phyloP scores from a whole-genome alignment of 2,797 vertebrate genomes.

The Cuniculus paca region DNA sequence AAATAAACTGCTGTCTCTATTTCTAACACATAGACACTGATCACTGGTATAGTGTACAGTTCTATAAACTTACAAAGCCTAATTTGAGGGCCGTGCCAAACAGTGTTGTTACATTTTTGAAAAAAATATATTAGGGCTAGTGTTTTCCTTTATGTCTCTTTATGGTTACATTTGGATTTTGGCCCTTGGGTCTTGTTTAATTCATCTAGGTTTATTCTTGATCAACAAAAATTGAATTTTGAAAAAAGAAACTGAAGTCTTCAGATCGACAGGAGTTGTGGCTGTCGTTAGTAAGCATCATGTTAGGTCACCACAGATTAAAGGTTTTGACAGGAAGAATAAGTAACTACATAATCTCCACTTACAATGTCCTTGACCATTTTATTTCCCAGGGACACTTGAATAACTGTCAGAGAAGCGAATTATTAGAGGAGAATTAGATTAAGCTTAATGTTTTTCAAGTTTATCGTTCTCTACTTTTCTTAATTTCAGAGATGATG shows the following conservation, averaged over 20 bases:
- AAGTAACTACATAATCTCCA: neutral
- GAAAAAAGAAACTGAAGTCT: neutral
- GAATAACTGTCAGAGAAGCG: neutral
- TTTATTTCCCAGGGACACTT: conserved; percentile 3
- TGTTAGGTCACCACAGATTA: neutral
- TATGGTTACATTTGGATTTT: neutral
- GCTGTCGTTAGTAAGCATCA: neutral
- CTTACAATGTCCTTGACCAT: neutral
- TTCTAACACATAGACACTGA: neutral
- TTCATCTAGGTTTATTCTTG: neutral
- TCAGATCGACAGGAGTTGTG: neutral
- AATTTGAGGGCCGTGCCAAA: neutral
- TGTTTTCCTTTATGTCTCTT: neutral
- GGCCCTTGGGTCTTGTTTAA: neutral
- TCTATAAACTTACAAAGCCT: neutral
- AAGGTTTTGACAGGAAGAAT: neutral
- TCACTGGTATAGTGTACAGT: neutral
- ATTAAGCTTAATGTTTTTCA: conserved; percentile 58
- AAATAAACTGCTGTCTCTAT: neutral
- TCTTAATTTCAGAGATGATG: conserved; percentile 17
- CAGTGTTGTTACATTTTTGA: neutral
- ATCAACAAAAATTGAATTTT: neutral
- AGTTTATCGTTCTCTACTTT: neutral
- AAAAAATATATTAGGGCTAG: neutral
- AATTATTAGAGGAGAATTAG: neutral